Conservation (phyloP, 35 echinoderm and acorn worm genomes). For the Patiria miniata region DNA sequence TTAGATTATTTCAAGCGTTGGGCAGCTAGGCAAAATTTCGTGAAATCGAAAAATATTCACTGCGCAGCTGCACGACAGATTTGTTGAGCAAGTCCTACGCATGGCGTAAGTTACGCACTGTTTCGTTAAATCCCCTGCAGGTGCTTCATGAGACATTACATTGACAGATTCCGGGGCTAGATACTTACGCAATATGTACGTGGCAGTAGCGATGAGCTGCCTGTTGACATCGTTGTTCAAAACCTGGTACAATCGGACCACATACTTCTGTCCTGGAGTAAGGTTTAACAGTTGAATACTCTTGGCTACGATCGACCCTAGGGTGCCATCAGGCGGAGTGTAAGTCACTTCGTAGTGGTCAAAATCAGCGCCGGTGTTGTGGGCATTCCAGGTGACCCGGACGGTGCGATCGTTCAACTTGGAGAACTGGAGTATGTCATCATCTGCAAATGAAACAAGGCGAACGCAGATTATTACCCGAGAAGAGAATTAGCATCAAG, state of each 20-base stretch:
- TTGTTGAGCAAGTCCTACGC: no score
- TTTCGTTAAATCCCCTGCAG: no score
- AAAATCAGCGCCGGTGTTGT: neutral
- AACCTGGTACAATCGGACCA: constrained; percentile 7
- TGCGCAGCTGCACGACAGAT: no score
- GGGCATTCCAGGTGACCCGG: neutral
- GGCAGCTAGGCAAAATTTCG: no score
- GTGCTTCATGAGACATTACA: no score
- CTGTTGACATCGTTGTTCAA: neutral
- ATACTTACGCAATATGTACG: constrained; percentile 42
- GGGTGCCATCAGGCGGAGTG: constrained; percentile 32
- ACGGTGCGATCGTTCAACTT: neutral
- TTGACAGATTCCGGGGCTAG: no score
- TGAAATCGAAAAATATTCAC: no score
- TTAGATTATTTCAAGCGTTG: no score
- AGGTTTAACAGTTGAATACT: neutral
- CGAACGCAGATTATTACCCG: no score
- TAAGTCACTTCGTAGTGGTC: constrained; percentile 33
- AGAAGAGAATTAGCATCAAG: no score
- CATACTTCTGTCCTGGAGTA: constrained; percentile 41
- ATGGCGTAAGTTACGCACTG: no score
- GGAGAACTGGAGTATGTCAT: neutral
- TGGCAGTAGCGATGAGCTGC: neutral
- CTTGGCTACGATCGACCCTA: neutral
- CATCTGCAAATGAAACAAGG: neutral